A percentile compares a stretch with the other conserved stretches of the same genome.
Conservation (phyloP, 2,797 vertebrate species). For the Odontamblyopus lacepedii region DNA sequence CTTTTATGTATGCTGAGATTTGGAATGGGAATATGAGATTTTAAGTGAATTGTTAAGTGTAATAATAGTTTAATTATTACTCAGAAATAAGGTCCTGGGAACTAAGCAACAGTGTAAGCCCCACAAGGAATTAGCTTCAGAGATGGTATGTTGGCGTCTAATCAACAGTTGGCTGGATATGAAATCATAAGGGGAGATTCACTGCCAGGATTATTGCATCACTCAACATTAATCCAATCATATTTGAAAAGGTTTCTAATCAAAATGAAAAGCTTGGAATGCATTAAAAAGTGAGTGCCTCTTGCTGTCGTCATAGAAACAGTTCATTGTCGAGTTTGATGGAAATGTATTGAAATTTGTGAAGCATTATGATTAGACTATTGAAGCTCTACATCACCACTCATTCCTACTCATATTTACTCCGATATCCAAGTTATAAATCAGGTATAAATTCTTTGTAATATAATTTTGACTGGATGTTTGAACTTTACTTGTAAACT, state of each 20-base stretch:
- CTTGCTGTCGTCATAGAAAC: too few species aligned
- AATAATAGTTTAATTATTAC: slow-evolving; percentile 6
- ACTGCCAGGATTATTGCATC: slow-evolving; percentile 12
- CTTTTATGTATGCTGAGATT: neutral
- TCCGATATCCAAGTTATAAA: neutral
- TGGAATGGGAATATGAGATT: neutral
- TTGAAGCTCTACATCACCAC: neutral
- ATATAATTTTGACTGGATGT: neutral
- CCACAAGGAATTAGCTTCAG: neutral
- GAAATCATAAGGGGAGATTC: slow-evolving; percentile 3
- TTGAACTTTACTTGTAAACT: neutral
- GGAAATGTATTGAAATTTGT: neutral
- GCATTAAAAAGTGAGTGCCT: neutral
- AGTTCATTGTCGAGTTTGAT: neutral
- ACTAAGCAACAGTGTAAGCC: neutral
- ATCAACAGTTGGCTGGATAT: slow-evolving; percentile 13
- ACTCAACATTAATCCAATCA: slow-evolving; percentile 7
- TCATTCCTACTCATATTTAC: neutral
- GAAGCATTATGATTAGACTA: too few species aligned
- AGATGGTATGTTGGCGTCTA: slow-evolving; percentile 6
- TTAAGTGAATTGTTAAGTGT: neutral
- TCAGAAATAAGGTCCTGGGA: neutral
- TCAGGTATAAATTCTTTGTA: neutral
- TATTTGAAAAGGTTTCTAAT: slow-evolving; percentile 5
- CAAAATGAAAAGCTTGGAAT: neutral